Percentiles rank a stretch among this genome's conserved stretches.
Evolutionary conservation across 1,140 invertebrate genomes (phyloP).

Genomic region (Eriocheir sinensis): DNA sequence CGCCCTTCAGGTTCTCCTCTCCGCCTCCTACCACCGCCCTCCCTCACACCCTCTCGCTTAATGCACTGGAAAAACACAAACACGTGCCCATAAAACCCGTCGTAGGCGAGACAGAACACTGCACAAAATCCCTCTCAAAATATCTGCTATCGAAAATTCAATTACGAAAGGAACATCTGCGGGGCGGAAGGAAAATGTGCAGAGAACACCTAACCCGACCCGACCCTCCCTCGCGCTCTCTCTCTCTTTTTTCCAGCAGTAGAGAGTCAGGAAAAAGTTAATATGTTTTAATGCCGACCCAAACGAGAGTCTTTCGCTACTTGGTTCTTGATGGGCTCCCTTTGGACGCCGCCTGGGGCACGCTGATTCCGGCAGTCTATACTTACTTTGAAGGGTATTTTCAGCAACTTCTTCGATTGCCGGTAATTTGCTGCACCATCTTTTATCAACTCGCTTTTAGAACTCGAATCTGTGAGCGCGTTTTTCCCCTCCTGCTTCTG

Average conservation of each 20-base stretch:
- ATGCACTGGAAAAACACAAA: conserved; percentile 25
- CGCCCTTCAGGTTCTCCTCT: background rate
- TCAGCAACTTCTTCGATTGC: background rate
- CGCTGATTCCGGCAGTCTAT: background rate
- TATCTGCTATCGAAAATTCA: conserved; percentile 5
- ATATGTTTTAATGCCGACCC: background rate
- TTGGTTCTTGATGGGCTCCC: too few species aligned
- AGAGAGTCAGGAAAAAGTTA: background rate
- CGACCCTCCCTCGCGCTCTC: background rate
- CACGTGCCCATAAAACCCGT: background rate
- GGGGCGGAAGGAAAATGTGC: background rate
- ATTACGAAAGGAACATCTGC: background rate
- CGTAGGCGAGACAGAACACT: background rate
- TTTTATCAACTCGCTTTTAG: background rate
- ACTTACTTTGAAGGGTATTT: background rate
- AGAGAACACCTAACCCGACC: too few species aligned
- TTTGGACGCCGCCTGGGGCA: too few species aligned
- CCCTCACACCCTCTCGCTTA: background rate
- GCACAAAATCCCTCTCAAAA: background rate
- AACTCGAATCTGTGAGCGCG: background rate
- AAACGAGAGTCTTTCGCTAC: background rate
- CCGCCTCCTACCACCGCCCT: background rate
- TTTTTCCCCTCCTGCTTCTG: background rate
- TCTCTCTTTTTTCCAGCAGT: background rate
- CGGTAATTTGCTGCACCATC: background rate